Evolutionary conservation across 2,888 invertebrate genomes (phyloP).

Genomic region (Heteromurus nitidus): DNA sequence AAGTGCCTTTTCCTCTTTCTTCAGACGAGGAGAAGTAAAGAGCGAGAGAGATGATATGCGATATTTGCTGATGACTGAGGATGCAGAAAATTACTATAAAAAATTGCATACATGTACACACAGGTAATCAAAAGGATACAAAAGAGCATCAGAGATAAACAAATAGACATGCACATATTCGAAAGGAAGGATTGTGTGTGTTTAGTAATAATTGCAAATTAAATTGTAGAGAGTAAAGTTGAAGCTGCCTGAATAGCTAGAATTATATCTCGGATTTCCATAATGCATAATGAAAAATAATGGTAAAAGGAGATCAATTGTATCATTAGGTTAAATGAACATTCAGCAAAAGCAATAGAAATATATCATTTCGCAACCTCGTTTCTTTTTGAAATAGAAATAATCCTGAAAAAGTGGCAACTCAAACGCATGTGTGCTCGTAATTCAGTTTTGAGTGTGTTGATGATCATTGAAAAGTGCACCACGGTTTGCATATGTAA

Average conservation of each 20-base stretch:
- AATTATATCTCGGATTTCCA: neutral
- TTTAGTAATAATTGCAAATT: no score
- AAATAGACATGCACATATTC: neutral
- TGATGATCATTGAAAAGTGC: neutral
- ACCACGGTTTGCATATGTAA: neutral
- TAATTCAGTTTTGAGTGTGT: conserved; percentile 13
- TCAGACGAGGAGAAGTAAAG: neutral
- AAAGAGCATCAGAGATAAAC: neutral
- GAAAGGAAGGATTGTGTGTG: neutral
- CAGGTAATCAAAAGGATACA: neutral
- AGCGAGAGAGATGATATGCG: neutral
- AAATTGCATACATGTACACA: neutral
- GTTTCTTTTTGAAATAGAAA: conserved; percentile 2
- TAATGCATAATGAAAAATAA: conserved; percentile 11
- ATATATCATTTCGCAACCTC: conserved; percentile 45
- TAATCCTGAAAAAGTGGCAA: neutral
- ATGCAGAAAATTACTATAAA: neutral
- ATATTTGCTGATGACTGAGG: neutral
- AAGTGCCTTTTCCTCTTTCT: neutral
- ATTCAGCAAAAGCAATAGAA: neutral
- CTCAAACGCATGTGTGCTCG: neutral
- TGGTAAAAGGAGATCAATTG: neutral
- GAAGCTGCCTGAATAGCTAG: no score
- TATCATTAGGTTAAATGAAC: neutral
- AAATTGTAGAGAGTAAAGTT: no score